Evolutionary conservation across 64 coral and sea anemone species (phyloP).

Genomic region (Anthopleura sola): DNA sequence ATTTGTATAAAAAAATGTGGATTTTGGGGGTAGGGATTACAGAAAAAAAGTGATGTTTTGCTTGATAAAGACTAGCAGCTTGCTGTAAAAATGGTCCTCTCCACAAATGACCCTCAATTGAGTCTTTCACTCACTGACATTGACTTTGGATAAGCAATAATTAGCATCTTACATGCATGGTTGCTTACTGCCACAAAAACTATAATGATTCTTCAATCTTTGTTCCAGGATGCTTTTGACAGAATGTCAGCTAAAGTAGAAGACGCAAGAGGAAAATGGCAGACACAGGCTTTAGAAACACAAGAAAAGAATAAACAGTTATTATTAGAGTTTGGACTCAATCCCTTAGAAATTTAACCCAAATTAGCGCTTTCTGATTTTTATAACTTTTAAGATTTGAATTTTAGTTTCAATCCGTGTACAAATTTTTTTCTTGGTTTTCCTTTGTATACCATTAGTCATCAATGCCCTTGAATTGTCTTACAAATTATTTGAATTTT

Average conservation of each 20-base stretch:
- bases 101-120: too few relatives aligned
- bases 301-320: constrained; percentile 95
- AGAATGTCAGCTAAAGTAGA: constrained; percentile 84
- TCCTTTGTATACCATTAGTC: not conserved
- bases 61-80: too few relatives aligned
- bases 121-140: too few relatives aligned
- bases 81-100: too few relatives aligned
- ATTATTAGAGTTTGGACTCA: constrained; percentile 92
- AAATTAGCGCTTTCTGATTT: not conserved
- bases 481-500: not conserved
- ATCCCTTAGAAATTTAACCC: constrained; percentile 87
- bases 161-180: not conserved
- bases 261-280: constrained; percentile 83
- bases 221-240: constrained; percentile 80
- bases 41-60: too few relatives aligned
- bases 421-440: not conserved
- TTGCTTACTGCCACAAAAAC: too few relatives aligned
- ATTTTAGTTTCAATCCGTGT: not conserved
- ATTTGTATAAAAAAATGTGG: too few relatives aligned
- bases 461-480: too few relatives aligned
- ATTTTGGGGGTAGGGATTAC: too few relatives aligned
- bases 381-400: not conserved
- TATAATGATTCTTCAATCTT: not conserved
- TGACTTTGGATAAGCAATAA: too few relatives aligned
- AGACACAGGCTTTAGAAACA: constrained; percentile 76